Conservation (phyloP, 2,797 vertebrate species). For the Clamator glandarius region DNA sequence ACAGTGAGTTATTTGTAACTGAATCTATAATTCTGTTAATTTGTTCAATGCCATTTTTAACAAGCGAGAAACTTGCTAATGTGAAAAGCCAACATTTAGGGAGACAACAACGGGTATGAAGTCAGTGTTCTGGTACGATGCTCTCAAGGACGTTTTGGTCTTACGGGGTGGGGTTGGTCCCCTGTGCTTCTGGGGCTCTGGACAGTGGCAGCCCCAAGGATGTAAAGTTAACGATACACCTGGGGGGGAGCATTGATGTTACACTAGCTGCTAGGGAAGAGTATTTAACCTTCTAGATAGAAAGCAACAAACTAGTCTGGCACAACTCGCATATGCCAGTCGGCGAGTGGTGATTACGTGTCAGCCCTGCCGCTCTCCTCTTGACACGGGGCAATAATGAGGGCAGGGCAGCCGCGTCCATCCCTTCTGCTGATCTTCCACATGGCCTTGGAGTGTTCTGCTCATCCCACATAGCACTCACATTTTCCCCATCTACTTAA, state of each 20-base stretch:
- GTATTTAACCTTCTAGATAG: background rate
- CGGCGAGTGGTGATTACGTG: background rate
- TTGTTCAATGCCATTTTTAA: background rate
- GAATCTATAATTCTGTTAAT: background rate
- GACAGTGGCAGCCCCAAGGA: background rate
- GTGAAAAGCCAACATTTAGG: background rate
- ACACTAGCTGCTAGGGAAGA: background rate
- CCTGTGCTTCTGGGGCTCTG: background rate
- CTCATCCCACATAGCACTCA: background rate
- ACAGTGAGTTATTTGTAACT: background rate
- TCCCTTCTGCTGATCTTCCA: background rate
- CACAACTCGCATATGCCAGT: background rate
- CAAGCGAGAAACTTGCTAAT: background rate
- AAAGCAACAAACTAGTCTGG: background rate
- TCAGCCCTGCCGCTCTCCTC: background rate
- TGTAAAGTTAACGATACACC: fast-evolving
- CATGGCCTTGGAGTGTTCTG: background rate
- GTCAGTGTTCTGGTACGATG: background rate
- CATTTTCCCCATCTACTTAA: background rate
- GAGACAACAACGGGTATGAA: fast-evolving
- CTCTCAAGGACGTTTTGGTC: background rate
- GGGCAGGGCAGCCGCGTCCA: background rate
- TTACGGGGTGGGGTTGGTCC: fast-evolving
- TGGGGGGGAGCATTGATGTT: background rate
- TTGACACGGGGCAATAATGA: background rate